These are phyloP conservation scores for Dermolepida albohirtum DNA, from an alignment of 2,888 invertebrate genomes.

Conservation along the genomic window DNA sequence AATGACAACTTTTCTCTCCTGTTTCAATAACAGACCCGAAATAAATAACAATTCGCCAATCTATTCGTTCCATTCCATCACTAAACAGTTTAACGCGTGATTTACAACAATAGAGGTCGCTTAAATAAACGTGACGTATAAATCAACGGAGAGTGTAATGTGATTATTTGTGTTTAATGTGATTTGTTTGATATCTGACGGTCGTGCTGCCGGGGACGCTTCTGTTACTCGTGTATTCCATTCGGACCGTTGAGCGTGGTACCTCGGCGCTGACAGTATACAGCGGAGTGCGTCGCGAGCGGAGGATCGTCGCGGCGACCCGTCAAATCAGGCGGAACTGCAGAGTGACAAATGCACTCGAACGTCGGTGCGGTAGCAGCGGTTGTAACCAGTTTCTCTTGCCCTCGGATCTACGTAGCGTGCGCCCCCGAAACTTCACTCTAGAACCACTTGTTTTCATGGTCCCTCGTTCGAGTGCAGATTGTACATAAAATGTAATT, in stretches of 20 bases:
- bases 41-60: slow-evolving; percentile 50
- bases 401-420: slow-evolving; percentile 41
- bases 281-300: slow-evolving; percentile 67
- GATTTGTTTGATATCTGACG: slow-evolving; percentile 64
- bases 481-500: slow-evolving; percentile 66
- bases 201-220: slow-evolving; percentile 46
- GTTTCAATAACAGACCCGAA: slow-evolving; percentile 42
- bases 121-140: slow-evolving; percentile 64
- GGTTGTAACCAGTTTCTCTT: slow-evolving; percentile 3
- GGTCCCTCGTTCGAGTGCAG: slow-evolving; percentile 62
- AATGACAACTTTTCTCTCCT: neutral
- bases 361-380: slow-evolving; percentile 44
- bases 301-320: slow-evolving; percentile 59
- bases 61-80: slow-evolving; percentile 22
- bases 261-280: slow-evolving; percentile 63
- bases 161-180: slow-evolving; percentile 67
- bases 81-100: slow-evolving; percentile 54
- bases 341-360: slow-evolving; percentile 66
- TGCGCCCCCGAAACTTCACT: slow-evolving; percentile 11
- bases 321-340: slow-evolving; percentile 65
- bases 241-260: slow-evolving; percentile 47
- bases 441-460: slow-evolving; percentile 27
- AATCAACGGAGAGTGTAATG: slow-evolving; percentile 66
- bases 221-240: slow-evolving; percentile 22
- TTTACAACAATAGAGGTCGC: slow-evolving; percentile 59